Evolutionary conservation across 2,888 invertebrate species (phyloP).

Genomic region (Tridacna gigas): DNA sequence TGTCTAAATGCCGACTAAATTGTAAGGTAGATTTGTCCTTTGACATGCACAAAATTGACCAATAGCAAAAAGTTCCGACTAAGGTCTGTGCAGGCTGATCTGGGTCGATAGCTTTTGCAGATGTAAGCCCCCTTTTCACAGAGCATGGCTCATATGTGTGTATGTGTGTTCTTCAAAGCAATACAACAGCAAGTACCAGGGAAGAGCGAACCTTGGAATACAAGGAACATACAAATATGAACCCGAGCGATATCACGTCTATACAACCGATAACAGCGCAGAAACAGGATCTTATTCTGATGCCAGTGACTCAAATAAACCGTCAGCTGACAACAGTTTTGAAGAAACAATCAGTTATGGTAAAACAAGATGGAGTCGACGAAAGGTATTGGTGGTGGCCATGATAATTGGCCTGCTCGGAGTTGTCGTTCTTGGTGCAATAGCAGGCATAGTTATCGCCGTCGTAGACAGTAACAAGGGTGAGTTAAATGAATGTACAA

Average conservation of each 20-base stretch:
- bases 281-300: neutral
- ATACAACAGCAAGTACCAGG: neutral
- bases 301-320: neutral
- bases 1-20: too few species aligned
- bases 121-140: too few species aligned
- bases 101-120: too few species aligned
- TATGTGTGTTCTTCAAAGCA: too few species aligned
- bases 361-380: neutral
- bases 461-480: neutral
- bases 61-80: too few species aligned
- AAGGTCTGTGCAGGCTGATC: too few species aligned
- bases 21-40: too few species aligned
- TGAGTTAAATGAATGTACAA: too few species aligned
- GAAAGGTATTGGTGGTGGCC: neutral
- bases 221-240: neutral
- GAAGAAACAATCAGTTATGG: neutral
- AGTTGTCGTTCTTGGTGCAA: neutral
- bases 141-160: too few species aligned
- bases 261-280: neutral
- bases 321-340: neutral
- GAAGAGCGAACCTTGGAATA: neutral
- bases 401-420: neutral
- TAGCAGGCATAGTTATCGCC: neutral
- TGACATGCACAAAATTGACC: too few species aligned
- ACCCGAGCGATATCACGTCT: neutral